Conservation (phyloP, 2,888 invertebrate genomes). For the Diogma glabrata region DNA sequence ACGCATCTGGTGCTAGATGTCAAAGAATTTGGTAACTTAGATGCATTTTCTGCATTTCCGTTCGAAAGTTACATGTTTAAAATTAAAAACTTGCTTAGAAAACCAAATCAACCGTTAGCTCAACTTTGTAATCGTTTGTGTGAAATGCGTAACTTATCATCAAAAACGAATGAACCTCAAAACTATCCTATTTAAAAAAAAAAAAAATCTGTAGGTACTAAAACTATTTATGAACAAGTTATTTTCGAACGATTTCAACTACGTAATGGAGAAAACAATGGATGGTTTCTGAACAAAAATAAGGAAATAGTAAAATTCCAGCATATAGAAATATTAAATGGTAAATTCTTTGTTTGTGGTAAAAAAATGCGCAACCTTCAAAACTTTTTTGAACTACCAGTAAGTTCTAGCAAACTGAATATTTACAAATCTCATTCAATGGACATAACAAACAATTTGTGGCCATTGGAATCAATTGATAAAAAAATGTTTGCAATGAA, state of each 20-base stretch:
- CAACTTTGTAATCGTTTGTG: slow-evolving; percentile 18
- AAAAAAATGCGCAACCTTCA: too few relatives aligned
- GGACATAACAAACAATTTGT: too few relatives aligned
- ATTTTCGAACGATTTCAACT: neutral
- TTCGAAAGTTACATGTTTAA: slow-evolving; percentile 19
- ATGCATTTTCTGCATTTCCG: slow-evolving; percentile 20
- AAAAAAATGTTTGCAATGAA: slow-evolving; percentile 7
- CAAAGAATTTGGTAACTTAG: slow-evolving; percentile 17
- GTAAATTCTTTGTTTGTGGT: too few relatives aligned
- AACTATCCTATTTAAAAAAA: neutral
- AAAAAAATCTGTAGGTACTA: neutral
- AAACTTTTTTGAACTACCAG: too few relatives aligned
- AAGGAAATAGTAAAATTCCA: too few relatives aligned
- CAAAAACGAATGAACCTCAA: too few relatives aligned
- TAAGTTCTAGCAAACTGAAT: neutral
- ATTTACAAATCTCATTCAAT: too few relatives aligned
- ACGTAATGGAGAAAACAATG: too few relatives aligned
- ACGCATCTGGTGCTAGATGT: slow-evolving; percentile 20
- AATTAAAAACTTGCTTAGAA: slow-evolving; percentile 18
- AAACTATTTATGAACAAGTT: slow-evolving; percentile 8
- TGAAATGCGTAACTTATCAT: slow-evolving; percentile 6
- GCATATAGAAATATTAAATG: too few relatives aligned
- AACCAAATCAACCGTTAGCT: slow-evolving; percentile 17
- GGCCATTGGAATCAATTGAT: neutral
- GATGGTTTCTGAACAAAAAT: too few relatives aligned